Evolutionary conservation across 2,113 vertebrate species (phyloP), one percentile per base, ranked within the genome.

Genomic region (Vanacampus margaritifer): DNA sequence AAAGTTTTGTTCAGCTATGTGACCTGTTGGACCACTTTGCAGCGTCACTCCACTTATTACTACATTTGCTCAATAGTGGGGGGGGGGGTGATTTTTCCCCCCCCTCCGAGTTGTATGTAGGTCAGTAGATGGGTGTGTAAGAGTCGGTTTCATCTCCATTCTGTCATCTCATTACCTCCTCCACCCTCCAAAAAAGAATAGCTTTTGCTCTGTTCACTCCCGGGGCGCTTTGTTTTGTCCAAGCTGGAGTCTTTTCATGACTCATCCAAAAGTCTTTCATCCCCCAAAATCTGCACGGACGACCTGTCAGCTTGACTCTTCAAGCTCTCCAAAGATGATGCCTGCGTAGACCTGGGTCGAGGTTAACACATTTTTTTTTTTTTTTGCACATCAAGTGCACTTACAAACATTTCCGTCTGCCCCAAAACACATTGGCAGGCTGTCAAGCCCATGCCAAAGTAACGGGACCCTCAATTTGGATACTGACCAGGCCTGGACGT

Each of bases 121-220:
- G 87, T 89, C 87, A 88, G 79, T 67, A 69, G 79, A 71, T 74
- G 86, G 86, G 89, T 85, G 87, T 89, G 87, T 81, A 80, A 77
- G 74, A 83, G 77, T 84, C 70, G 60, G 82, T 77, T 89, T 86
- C 79, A 82, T 86, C 76, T 84, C 65, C 21, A 51, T 83, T 82
- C 73, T 79, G 73, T 80, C 72, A 84, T 84, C 80, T 78, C 67
- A 73, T 79, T 83, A n/a, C n/a, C n/a, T n/a, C n/a, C 84, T 77
- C 48, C 83, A 58, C 75, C 76, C 41, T 36, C 17, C 11, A 11
- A 63, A 37, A 21, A 75, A 80, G 76, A 85, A 84, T 68, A 76
- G 74, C 74, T 79, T 81, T 89, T 67, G 79, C 58, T 51, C 56
- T 60, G 60, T 72, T 70, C 64, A 74, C 74, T 78, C 79, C 57